phyloP scores from a whole-genome alignment of 2,113 vertebrate genomes.

The Austrofundulus limnaeus region DNA sequence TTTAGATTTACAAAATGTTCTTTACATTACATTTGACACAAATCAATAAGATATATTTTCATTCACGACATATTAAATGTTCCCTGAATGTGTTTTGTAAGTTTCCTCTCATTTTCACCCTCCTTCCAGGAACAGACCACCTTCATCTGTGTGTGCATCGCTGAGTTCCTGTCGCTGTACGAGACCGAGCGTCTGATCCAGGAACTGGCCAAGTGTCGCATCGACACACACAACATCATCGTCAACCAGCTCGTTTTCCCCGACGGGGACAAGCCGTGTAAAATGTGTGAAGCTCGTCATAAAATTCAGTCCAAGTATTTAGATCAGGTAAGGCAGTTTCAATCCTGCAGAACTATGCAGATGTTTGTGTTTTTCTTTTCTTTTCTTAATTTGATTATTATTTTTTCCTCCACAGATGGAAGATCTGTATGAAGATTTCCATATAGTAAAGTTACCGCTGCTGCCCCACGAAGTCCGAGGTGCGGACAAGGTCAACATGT shows the following conservation, averaged over 20 bases:
- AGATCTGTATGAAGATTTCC: slow-evolving; percentile 95
- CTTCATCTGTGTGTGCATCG: slow-evolving; percentile 95
- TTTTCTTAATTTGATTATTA: no score
- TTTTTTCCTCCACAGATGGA: slow-evolving; percentile 85
- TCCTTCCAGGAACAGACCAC: slow-evolving; percentile 88
- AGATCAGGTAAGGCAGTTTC: slow-evolving; percentile 83
- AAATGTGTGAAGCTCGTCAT: slow-evolving; percentile 94
- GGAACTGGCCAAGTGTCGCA: slow-evolving; percentile 93
- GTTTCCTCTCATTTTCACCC: not conserved
- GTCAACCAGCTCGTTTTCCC: slow-evolving; percentile 96
- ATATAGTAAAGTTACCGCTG: slow-evolving; percentile 92
- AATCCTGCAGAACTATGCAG: not conserved
- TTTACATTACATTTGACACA: no score
- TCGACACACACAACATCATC: slow-evolving; percentile 95
- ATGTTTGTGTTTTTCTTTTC: not conserved
- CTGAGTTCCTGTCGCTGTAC: slow-evolving; percentile 93
- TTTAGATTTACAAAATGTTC: no score
- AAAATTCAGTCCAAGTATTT: slow-evolving; percentile 98
- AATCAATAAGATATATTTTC: no score
- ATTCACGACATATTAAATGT: not conserved
- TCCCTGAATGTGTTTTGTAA: not conserved
- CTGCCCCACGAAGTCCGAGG: slow-evolving; percentile 92
- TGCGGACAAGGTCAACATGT: slow-evolving; percentile 90
- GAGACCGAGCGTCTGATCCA: slow-evolving; percentile 94
- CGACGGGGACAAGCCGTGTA: slow-evolving; percentile 85